These are phyloP conservation scores for Acanthosepion lycidas DNA, from an alignment of 2,888 invertebrate genomes.

Conservation along the genomic window DNA sequence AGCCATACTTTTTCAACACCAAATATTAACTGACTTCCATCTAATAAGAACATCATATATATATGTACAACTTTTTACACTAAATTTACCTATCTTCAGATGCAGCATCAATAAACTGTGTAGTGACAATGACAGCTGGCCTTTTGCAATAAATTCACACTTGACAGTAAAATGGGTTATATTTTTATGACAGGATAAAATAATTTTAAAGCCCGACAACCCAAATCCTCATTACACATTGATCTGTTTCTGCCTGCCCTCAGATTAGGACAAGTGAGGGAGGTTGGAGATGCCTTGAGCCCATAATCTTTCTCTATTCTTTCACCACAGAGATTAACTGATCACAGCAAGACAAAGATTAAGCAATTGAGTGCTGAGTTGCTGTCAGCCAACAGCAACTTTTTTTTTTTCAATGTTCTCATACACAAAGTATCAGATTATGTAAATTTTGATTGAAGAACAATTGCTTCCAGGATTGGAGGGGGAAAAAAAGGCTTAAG, in stretches of 20 bases:
- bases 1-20: not conserved
- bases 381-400: not conserved
- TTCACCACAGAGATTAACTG: not conserved
- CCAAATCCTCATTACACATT: not conserved
- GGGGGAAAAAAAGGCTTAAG: not conserved
- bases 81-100: not conserved
- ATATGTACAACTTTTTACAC: not conserved
- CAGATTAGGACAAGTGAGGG: not conserved
- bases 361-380: not conserved
- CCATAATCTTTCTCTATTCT: conserved; percentile 21
- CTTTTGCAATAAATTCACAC: not conserved
- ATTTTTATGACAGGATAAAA: not conserved
- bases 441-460: not conserved
- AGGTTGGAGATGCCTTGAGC: not conserved
- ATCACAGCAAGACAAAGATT: conserved; percentile 10
- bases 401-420: not conserved
- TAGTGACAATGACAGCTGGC: not conserved
- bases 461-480: not conserved
- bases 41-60: not conserved
- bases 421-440: not conserved
- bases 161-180: not conserved
- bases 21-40: not conserved
- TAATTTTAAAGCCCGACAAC: not conserved
- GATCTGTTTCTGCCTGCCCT: not conserved
- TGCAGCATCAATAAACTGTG: not conserved